Conservation (phyloP, 2,113 vertebrate species). For the Triplophysa tibetana region DNA sequence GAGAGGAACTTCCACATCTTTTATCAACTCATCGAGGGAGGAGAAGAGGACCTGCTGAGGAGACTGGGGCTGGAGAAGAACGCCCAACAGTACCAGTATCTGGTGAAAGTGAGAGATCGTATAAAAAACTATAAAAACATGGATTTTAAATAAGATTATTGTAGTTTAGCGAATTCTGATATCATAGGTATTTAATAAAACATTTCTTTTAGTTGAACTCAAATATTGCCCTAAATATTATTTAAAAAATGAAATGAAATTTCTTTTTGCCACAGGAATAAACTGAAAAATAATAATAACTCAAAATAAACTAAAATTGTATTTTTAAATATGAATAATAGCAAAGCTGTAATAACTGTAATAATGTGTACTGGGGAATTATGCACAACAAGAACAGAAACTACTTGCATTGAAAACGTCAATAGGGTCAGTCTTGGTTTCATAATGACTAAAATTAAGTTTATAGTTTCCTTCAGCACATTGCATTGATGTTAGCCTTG, state of each 20-base stretch:
- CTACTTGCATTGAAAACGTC: background rate
- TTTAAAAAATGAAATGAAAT: no score
- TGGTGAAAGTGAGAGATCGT: constrained; percentile 82
- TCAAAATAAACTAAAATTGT: no score
- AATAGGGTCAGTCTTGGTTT: no score
- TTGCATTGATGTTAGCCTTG: background rate
- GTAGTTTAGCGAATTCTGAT: no score
- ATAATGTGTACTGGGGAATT: background rate
- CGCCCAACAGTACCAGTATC: constrained; percentile 91
- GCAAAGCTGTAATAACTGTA: no score
- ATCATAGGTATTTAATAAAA: no score
- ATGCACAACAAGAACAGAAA: background rate
- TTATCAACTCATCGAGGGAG: constrained; percentile 95
- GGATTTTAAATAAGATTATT: background rate
- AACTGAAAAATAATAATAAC: no score
- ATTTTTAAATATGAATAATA: no score
- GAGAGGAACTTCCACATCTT: constrained; percentile 99
- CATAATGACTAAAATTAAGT: background rate
- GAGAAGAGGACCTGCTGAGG: constrained; percentile 89
- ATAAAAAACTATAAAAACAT: background rate
- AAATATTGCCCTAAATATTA: no score
- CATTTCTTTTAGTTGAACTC: no score
- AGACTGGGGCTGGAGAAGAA: constrained; percentile 90
- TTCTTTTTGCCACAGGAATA: no score
- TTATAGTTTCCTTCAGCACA: background rate